phyloP scores from a whole-genome alignment of 2,113 vertebrate genomes.

The Atrichornis clamosus region DNA sequence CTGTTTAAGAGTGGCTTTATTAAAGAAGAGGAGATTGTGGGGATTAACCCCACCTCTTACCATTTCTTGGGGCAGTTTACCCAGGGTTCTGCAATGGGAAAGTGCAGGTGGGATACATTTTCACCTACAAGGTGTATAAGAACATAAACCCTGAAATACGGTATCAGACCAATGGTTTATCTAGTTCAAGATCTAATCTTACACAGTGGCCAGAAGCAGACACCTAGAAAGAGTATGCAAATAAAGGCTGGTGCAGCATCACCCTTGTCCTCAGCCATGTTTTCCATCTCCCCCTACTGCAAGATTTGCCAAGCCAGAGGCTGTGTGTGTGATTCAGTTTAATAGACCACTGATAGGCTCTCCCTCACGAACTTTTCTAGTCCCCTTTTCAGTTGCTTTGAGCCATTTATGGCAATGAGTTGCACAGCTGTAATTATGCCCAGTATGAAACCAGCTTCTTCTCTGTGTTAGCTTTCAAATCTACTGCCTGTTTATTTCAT shows the following conservation, averaged over 20 bases:
- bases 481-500: neutral
- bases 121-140: neutral
- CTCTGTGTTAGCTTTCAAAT: neutral
- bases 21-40: neutral
- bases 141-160: neutral
- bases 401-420: conserved; percentile 2
- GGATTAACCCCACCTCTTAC: neutral
- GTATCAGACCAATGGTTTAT: neutral
- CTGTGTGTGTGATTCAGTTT: neutral
- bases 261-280: neutral
- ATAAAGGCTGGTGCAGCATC: neutral
- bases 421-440: neutral
- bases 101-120: neutral
- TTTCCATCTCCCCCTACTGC: neutral
- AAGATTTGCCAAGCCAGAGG: neutral
- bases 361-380: neutral
- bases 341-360: neutral
- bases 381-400: neutral
- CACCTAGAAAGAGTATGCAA: neutral
- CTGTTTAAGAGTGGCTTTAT: neutral
- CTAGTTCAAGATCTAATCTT: neutral
- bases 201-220: neutral
- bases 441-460: neutral
- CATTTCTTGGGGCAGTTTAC: neutral
- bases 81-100: neutral